A percentile compares a stretch with the other conserved stretches of the same genome.
Evolutionary conservation across 2,888 invertebrate genomes (phyloP).

Genomic region (Bombylius discolor): DNA sequence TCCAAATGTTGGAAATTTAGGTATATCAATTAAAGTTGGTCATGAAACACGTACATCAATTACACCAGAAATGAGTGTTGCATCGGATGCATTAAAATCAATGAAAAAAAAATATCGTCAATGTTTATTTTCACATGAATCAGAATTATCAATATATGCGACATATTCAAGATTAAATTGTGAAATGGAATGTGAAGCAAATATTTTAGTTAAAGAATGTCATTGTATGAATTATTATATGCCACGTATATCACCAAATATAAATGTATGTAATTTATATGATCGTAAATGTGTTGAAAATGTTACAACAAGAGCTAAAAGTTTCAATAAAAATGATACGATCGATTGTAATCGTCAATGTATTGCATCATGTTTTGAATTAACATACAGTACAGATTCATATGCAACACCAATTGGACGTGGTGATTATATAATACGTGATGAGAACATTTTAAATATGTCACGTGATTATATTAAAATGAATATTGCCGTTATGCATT

Average conservation of each 20-base stretch:
- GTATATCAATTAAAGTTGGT: slow-evolving; percentile 58
- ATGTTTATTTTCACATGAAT: slow-evolving; percentile 62
- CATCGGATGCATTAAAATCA: slow-evolving; percentile 36
- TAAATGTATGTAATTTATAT: slow-evolving; percentile 59
- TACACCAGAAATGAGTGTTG: slow-evolving; percentile 46
- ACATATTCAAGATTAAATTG: slow-evolving; percentile 70
- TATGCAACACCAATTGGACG: slow-evolving; percentile 45
- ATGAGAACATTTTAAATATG: slow-evolving; percentile 22
- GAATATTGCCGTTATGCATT: slow-evolving; percentile 60
- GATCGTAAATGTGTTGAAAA: slow-evolving; percentile 45
- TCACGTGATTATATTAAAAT: slow-evolving; percentile 24
- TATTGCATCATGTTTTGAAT: slow-evolving; percentile 63
- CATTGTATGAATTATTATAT: slow-evolving; percentile 31
- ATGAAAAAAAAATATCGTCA: slow-evolving; percentile 50
- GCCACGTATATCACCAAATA: slow-evolving; percentile 49
- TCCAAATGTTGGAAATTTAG: slow-evolving; percentile 64
- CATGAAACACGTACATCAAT: slow-evolving; percentile 57
- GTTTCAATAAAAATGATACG: slow-evolving; percentile 1
- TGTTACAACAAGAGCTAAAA: slow-evolving; percentile 9
- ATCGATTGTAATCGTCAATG: slow-evolving; percentile 37
- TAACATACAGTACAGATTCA: slow-evolving; percentile 49
- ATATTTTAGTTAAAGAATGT: slow-evolving; percentile 42
- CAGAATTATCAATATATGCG: slow-evolving; percentile 49
- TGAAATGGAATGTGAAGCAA: slow-evolving; percentile 66
- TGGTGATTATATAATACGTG: slow-evolving; percentile 27